A percentile compares a stretch with the other conserved stretches of the same genome.
Conservation (phyloP, 2,888 invertebrate species). For the Lasioglossum oenotherae region DNA sequence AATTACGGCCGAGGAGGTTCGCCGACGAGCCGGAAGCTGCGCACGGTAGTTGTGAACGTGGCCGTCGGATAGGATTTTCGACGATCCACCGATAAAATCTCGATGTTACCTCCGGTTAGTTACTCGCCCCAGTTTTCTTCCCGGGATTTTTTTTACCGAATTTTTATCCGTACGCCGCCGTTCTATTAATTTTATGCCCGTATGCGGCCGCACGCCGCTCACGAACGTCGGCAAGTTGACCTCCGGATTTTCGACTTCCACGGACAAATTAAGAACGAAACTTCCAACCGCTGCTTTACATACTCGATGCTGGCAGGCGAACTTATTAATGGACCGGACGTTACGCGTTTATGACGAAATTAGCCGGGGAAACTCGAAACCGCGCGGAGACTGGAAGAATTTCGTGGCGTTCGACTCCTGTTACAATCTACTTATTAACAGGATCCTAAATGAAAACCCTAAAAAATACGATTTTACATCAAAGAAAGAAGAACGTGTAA, state of each 20-base stretch:
- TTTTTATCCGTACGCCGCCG: background rate
- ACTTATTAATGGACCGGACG: background rate
- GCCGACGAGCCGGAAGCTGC: background rate
- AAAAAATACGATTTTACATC: no score
- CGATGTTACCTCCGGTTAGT: slow-evolving; percentile 1
- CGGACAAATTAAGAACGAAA: background rate
- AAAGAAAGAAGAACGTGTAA: background rate
- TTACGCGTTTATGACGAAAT: background rate
- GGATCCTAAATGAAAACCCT: no score
- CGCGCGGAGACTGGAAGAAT: background rate
- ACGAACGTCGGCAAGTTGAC: background rate
- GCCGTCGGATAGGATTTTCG: slow-evolving; percentile 13
- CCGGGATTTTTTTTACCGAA: background rate
- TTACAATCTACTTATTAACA: background rate
- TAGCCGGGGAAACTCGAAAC: background rate
- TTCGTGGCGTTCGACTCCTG: background rate
- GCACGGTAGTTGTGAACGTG: slow-evolving; percentile 1
- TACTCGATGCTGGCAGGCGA: background rate
- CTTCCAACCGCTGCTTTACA: background rate
- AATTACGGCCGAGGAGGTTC: slow-evolving; percentile 55
- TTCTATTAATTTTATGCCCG: slow-evolving; percentile 12
- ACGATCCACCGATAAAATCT: slow-evolving; percentile 14
- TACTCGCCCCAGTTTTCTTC: background rate
- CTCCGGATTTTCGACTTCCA: background rate
- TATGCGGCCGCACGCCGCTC: background rate